Percentiles rank a stretch among this genome's conserved stretches.
Evolutionary conservation across 1,140 invertebrate species (phyloP).

Genomic region (Meloidogyne floridensis): DNA sequence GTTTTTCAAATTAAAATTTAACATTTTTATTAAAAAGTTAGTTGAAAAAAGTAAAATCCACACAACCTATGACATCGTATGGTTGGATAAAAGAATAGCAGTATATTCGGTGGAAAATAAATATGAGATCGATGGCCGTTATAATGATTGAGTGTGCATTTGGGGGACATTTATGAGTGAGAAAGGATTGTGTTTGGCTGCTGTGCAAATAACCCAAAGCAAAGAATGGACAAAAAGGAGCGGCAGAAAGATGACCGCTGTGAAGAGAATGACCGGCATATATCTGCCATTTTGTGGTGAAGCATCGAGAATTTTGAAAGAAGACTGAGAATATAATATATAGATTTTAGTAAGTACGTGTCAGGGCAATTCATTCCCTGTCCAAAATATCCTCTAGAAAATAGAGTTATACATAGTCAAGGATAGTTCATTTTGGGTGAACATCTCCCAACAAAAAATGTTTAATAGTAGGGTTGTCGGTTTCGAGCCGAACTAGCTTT

Average conservation of each 20-base stretch:
- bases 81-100: no score
- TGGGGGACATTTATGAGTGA: not conserved
- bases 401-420: no score
- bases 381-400: no score
- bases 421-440: no score
- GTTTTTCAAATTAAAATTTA: no score
- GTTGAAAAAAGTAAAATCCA: not conserved
- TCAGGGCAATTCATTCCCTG: no score
- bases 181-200: not conserved
- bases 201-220: not conserved
- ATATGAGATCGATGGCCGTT: constrained; percentile 2
- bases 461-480: no score
- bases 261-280: constrained; percentile 5
- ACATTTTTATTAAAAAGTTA: not conserved
- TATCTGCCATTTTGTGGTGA: not conserved
- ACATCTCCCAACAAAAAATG: no score
- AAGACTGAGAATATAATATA: not conserved
- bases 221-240: not conserved
- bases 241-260: not conserved
- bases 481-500: no score
- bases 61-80: not conserved
- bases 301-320: not conserved
- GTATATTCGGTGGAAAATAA: no score
- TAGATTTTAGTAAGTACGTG: not conserved
- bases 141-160: constrained; percentile 9